Percentiles rank a stretch among this genome's conserved stretches.
These are phyloP conservation scores for Drosophila dunni DNA, from an alignment of 1,140 invertebrate genomes.

Conservation along the genomic window DNA sequence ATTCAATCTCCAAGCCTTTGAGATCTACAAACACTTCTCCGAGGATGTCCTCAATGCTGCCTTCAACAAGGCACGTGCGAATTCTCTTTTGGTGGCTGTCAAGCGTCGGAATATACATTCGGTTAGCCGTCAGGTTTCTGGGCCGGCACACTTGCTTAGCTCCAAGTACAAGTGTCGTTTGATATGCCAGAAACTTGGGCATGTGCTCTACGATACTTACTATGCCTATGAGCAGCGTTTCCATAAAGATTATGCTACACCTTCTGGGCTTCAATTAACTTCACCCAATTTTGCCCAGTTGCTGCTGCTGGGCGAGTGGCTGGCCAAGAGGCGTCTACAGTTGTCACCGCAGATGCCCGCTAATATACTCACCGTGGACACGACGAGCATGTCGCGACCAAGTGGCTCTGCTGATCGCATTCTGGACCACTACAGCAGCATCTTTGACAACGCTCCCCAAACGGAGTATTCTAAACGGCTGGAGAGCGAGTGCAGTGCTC, in stretches of 20 bases:
- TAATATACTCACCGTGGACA: constrained; percentile 79
- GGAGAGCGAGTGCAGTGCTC: constrained; percentile 59
- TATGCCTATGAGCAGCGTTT: constrained; percentile 52
- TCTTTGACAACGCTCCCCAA: constrained; percentile 79
- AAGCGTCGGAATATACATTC: constrained; percentile 70
- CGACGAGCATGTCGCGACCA: constrained; percentile 51
- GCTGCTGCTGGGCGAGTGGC: constrained; percentile 61
- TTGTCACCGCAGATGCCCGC: constrained; percentile 60
- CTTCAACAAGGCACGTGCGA: constrained; percentile 86
- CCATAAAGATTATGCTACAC: background rate
- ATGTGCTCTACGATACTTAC: constrained; percentile 59
- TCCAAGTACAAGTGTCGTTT: constrained; percentile 73
- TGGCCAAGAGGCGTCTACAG: constrained; percentile 30
- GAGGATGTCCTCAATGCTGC: constrained; percentile 87
- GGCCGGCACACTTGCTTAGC: constrained; percentile 71
- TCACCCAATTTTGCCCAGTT: constrained; percentile 74
- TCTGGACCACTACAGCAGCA: constrained; percentile 75
- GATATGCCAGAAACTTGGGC: constrained; percentile 59
- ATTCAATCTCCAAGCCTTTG: constrained; percentile 89
- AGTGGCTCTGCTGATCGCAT: constrained; percentile 66
- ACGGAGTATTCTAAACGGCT: constrained; percentile 76
- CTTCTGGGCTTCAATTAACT: constrained; percentile 36
- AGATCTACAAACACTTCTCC: constrained; percentile 89
- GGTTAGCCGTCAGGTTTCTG: constrained; percentile 53
- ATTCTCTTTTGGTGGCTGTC: constrained; percentile 86